Percentiles rank a stretch among this genome's conserved stretches.
Conservation (phyloP, 1,140 invertebrate species). For the Chrysopa pallens region DNA sequence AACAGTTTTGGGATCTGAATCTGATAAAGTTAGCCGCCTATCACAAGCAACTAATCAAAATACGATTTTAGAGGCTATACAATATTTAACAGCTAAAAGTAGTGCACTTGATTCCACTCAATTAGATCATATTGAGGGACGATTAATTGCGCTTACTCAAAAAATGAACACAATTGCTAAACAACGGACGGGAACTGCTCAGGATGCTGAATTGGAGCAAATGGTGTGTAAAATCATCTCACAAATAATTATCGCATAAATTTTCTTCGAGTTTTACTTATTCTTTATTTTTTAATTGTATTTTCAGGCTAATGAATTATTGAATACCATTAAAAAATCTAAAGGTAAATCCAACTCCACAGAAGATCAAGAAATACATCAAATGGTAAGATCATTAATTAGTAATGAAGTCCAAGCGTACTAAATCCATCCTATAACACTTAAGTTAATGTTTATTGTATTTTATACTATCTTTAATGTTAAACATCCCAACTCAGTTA, state of each 20-base stretch:
- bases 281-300: too few relatives aligned
- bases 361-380: too few relatives aligned
- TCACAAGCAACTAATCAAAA: constrained; percentile 17
- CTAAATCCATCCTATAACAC: too few relatives aligned
- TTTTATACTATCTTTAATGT: too few relatives aligned
- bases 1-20: constrained; percentile 44
- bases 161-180: constrained; percentile 61
- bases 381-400: too few relatives aligned
- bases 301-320: too few relatives aligned
- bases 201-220: constrained; percentile 57
- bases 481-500: too few relatives aligned
- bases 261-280: too few relatives aligned
- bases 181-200: constrained; percentile 37
- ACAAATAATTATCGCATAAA: background rate
- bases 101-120: constrained; percentile 63
- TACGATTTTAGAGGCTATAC: constrained; percentile 44
- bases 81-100: constrained; percentile 53
- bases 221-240: constrained; percentile 32
- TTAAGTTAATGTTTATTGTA: too few relatives aligned
- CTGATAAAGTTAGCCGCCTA: constrained; percentile 35
- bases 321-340: too few relatives aligned
- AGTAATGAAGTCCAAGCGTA: too few relatives aligned
- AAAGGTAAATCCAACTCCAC: too few relatives aligned
- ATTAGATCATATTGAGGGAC: constrained; percentile 63
- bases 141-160: constrained; percentile 48